Evolutionary conservation across 2,888 invertebrate genomes (phyloP), one percentile per base, ranked within the genome.

Genomic region (Torymus tubicola): DNA sequence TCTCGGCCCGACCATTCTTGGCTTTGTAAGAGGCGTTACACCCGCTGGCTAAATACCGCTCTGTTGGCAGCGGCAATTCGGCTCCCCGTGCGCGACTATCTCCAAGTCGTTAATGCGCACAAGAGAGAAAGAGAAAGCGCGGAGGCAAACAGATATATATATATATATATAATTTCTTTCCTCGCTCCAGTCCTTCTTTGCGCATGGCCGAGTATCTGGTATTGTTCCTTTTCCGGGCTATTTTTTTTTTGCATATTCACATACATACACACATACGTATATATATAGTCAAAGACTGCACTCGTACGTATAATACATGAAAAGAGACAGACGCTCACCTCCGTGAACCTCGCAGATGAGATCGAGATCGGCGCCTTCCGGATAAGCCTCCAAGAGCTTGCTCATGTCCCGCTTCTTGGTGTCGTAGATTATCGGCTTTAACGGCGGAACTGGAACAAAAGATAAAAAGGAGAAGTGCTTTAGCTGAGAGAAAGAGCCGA

Each of bases 311-410:
- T 42, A 42, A 42, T 42, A 42, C 42, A 42, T 42, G 42, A 42
- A 42, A 42, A 42, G 42, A 42, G 42, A 42, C 42, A 42, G 42
- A 42, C 42, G 42, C 93, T 93, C 93, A 96, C 96, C 96, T 92
- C 96, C 96, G 87, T 94, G 94, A 14, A 96, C 96, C 92, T 96
- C 96, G 89, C 96, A 97, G 87, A 95, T 94, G 83, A 97, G 93
- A 87, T 95, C 93, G 74, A 97, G 95, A 88, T 96, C 95, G 80
- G 95, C 94, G 67, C 97, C 97, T 91, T 97, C 97, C 88, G 96
- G 96, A 91, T 96, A 97, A 61, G 96, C 96, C 90, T 96, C 96
- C 85, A 96, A 93, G 84, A 95, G 92, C 91, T 95, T 95, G 87
- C 96, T 94, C 90, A 95, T 93, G 88, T 96, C 96, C 89, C 95